Evolutionary conservation across 2,113 vertebrate species (phyloP).

Genomic region (Ranitomeya variabilis): DNA sequence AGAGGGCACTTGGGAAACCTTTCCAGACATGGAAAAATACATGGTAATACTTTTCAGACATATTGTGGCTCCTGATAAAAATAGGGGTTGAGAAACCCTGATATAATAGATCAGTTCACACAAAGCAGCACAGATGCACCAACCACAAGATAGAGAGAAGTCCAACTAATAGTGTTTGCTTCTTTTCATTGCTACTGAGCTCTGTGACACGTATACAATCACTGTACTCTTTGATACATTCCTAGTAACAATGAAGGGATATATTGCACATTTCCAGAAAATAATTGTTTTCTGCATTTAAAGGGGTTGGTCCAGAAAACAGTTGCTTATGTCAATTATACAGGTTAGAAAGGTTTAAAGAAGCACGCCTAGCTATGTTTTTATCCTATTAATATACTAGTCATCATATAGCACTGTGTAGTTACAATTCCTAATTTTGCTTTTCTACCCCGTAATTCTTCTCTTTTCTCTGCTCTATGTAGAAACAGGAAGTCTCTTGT

Average conservation of each 20-base stretch:
- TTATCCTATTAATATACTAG: too few relatives aligned
- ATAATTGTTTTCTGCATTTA: not conserved
- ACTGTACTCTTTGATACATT: constrained; percentile 7
- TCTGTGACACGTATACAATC: constrained; percentile 22
- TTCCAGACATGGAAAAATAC: not conserved
- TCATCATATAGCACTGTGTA: too few relatives aligned
- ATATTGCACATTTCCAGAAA: constrained; percentile 31
- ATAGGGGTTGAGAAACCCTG: not conserved
- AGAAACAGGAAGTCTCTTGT: too few relatives aligned
- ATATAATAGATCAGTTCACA: not conserved
- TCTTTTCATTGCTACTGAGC: constrained; percentile 6
- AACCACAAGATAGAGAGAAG: not conserved
- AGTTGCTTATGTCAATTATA: not conserved
- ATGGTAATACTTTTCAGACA: not conserved
- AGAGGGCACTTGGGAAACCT: not conserved
- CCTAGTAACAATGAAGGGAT: constrained; percentile 21
- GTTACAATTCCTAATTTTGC: too few relatives aligned
- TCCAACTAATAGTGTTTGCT: not conserved
- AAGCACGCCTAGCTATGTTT: too few relatives aligned
- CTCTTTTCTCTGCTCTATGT: too few relatives aligned
- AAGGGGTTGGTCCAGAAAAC: not conserved
- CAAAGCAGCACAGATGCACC: constrained; percentile 8
- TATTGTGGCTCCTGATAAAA: not conserved
- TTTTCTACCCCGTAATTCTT: too few relatives aligned
- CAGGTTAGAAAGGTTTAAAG: not conserved